Evolutionary conservation across 2,113 vertebrate species (phyloP), one percentile per base, ranked within the genome.

Genomic region (Recurvirostra avosetta): DNA sequence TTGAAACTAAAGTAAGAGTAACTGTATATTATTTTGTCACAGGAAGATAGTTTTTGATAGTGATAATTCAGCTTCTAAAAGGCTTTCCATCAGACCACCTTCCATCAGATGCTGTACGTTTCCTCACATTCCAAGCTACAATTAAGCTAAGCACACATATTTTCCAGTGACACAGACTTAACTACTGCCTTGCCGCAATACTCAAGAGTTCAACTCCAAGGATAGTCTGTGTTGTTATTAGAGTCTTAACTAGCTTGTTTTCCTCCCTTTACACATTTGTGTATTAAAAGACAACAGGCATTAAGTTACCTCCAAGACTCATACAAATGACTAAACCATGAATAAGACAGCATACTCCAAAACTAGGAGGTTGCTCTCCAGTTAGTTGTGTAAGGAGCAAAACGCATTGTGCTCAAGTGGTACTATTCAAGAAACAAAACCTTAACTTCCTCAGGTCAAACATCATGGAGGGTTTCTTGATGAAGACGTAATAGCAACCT

Each of bases 111-210:
- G 38, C 45, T 45, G 12, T 45, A 62, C 56, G 56, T 66, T 66
- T 55, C 41, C 62, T 86, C 34, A 75, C 47, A 43, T 74, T 86
- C 66, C 67, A 94, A 96, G 68, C 8, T 66, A 38, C 59, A 94
- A 65, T 73, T 70, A 89, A 94, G n/a, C 62, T 16, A 52, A 67
- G 43, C n/a, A 41, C 13, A 61, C 9, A 2, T 70, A 92, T 52
- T 94, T 94, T 61, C 74, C 72, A 86, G 25, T 94, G 87, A 96
- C 75, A 84, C 66, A 94, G 47, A 58, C 38, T 84, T 93, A 96
- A 94, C 59, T 73, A 90, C 27, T 4, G 11, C 61, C 71, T 89
- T 86, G 58, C 66, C 95, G 77, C 61, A 88, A 66, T 2, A 74
- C 53, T 53, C 68, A 43, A 32, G 84, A 76, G 77, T 83, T 94